Conservation (phyloP, 30 jellyfish, hydroid and myxozoan genomes). For the Turritopsis rubra region DNA sequence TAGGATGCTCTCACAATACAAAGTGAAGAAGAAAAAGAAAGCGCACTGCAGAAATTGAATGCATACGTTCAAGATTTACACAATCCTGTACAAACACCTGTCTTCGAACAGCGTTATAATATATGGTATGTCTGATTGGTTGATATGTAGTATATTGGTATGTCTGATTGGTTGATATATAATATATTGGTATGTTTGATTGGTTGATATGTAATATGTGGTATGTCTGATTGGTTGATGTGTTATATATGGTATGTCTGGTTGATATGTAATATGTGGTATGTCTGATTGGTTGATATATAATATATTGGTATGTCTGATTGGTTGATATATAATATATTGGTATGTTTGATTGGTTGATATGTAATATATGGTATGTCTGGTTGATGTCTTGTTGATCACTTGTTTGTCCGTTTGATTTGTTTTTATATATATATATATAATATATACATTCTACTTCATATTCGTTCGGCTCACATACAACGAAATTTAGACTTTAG, state of each 20-base stretch:
- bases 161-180: not conserved
- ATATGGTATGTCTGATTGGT: not conserved
- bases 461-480: no score
- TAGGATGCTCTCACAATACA: not conserved
- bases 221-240: no score
- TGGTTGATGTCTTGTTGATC: no score
- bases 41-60: conserved; percentile 7
- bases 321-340: not conserved
- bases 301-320: not conserved
- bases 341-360: not conserved
- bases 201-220: not conserved
- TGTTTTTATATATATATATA: no score
- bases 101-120: not conserved
- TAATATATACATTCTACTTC: no score
- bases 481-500: no score
- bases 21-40: conserved; percentile 27
- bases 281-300: no score
- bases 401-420: no score
- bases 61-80: not conserved
- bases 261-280: conserved; percentile 18
- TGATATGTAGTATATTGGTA: not conserved
- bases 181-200: not conserved
- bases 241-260: no score
- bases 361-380: not conserved
- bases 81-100: not conserved